Evolutionary conservation across 92 coral and sea anemone species (phyloP).

Genomic region (Isaurus tuberculatus): DNA sequence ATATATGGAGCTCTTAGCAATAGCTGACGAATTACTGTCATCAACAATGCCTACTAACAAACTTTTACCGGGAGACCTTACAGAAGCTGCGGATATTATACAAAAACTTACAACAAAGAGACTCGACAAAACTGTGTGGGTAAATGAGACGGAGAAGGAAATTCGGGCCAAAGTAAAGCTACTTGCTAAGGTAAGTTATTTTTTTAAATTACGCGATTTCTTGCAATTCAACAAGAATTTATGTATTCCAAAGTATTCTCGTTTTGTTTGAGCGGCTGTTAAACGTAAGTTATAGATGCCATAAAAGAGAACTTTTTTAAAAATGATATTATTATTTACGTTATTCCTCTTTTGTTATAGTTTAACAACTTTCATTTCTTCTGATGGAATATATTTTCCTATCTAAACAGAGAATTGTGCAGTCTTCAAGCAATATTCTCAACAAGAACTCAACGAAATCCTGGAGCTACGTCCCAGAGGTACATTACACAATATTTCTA

Average conservation of each 20-base stretch:
- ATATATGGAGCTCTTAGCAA: constrained; percentile 42
- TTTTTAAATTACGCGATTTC: not conserved
- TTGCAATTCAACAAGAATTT: too few species aligned
- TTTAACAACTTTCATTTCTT: too few species aligned
- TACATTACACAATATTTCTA: not conserved
- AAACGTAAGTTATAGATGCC: too few species aligned
- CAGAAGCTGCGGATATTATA: constrained; percentile 1
- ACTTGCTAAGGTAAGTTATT: constrained; percentile 8
- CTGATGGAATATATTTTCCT: not conserved
- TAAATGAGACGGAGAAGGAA: constrained; percentile 10
- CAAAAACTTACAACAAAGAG: not conserved
- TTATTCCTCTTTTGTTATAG: too few species aligned
- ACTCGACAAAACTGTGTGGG: not conserved
- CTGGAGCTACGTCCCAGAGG: constrained; percentile 81
- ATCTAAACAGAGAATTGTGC: constrained; percentile 55
- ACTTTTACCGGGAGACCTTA: constrained; percentile 36
- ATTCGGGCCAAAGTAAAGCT: not conserved
- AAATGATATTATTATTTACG: too few species aligned
- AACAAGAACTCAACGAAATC: constrained; percentile 56
- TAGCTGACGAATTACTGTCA: constrained; percentile 59
- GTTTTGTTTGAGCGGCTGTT: too few species aligned
- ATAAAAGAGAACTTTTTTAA: too few species aligned
- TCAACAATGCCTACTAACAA: constrained; percentile 8
- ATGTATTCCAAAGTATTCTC: too few species aligned
- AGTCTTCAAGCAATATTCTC: constrained; percentile 80